phyloP scores from a whole-genome alignment of 2,113 vertebrate genomes.

The Caranx melampygus region DNA sequence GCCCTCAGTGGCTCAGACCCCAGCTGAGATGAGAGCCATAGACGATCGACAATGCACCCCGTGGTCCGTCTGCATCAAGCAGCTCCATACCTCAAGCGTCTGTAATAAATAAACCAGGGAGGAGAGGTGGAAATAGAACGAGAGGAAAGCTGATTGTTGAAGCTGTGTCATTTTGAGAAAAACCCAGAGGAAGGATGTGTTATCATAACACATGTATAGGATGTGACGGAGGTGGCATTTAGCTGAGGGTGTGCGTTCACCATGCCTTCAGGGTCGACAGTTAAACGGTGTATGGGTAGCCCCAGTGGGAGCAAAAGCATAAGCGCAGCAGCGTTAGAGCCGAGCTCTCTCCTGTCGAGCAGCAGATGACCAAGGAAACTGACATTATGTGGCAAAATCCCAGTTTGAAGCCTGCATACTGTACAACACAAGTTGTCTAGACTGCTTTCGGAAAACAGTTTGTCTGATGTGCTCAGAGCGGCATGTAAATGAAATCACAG shows the following conservation, averaged over 20 bases:
- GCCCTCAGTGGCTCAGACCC: slow-evolving; percentile 39
- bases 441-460: slow-evolving; percentile 9
- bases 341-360: slow-evolving; percentile 37
- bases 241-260: slow-evolving; percentile 33
- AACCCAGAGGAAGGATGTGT: slow-evolving; percentile 20
- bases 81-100: slow-evolving; percentile 37
- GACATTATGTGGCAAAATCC: slow-evolving; percentile 40
- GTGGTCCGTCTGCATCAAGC: slow-evolving; percentile 35
- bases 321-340: slow-evolving; percentile 34
- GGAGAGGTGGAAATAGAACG: slow-evolving; percentile 33
- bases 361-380: slow-evolving; percentile 43
- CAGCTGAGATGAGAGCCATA: slow-evolving; percentile 54
- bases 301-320: slow-evolving; percentile 45
- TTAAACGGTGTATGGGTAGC: slow-evolving; percentile 34
- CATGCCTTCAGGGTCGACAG: slow-evolving; percentile 22
- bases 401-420: slow-evolving; percentile 6
- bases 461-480: background rate
- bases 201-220: slow-evolving; percentile 19
- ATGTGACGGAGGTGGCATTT: slow-evolving; percentile 46
- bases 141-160: slow-evolving; percentile 49
- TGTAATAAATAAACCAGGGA: slow-evolving; percentile 52
- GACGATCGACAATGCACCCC: slow-evolving; percentile 39
- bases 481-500: slow-evolving; percentile 4
- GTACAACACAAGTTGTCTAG: slow-evolving; percentile 24
- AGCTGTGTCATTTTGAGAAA: slow-evolving; percentile 33